Evolutionary conservation across 2,888 invertebrate species (phyloP).

Genomic region (Mesopsocus fuscifrons): DNA sequence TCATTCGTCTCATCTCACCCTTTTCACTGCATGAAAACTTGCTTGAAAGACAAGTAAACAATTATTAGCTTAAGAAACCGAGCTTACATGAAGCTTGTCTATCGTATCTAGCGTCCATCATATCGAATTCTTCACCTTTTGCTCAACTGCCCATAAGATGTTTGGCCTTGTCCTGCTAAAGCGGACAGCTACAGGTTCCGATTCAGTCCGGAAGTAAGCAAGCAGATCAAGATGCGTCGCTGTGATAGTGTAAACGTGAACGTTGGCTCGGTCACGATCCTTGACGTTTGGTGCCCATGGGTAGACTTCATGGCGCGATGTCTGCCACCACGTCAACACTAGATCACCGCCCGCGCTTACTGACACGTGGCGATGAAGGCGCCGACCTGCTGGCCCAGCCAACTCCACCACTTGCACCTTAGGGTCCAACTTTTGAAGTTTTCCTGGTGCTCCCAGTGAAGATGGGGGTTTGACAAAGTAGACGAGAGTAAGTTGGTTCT

Average conservation of each 20-base stretch:
- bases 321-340: constrained; percentile 72
- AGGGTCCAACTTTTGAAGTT: constrained; percentile 46
- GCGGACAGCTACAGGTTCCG: constrained; percentile 66
- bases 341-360: constrained; percentile 30
- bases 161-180: constrained; percentile 52
- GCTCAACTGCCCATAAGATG: constrained; percentile 60
- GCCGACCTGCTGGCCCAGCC: constrained; percentile 32
- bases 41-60: too few relatives aligned
- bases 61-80: too few relatives aligned
- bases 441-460: constrained; percentile 33
- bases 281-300: constrained; percentile 79
- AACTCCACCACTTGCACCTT: constrained; percentile 37
- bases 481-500: constrained; percentile 45
- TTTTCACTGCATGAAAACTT: too few relatives aligned
- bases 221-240: constrained; percentile 51
- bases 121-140: too few relatives aligned
- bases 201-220: constrained; percentile 69
- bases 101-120: too few relatives aligned
- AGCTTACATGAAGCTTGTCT: too few relatives aligned
- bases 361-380: constrained; percentile 33
- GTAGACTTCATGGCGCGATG: constrained; percentile 67
- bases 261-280: constrained; percentile 73
- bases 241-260: constrained; percentile 57
- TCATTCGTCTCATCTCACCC: too few relatives aligned
- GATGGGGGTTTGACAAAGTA: constrained; percentile 39